Conservation (phyloP, 2,797 vertebrate species). For the Ciconia nigra region DNA sequence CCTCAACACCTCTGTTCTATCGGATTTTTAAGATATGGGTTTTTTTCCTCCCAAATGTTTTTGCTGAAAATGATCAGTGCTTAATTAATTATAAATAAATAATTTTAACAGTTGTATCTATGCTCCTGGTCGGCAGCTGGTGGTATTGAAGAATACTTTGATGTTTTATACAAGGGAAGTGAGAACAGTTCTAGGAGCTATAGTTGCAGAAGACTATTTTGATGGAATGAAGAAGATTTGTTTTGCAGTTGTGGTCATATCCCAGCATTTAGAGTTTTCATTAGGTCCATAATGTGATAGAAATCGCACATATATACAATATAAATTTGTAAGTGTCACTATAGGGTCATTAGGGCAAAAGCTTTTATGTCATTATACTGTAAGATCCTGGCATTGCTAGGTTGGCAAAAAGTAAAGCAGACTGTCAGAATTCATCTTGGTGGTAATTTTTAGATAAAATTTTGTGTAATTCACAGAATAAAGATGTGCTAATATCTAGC, state of each 20-base stretch:
- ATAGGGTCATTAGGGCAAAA: neutral
- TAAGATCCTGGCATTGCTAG: neutral
- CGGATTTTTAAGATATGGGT: neutral
- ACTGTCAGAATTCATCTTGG: neutral
- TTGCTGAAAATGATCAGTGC: neutral
- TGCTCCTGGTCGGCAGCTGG: constrained; percentile 29
- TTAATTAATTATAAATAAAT: constrained; percentile 20
- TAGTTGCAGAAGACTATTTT: neutral
- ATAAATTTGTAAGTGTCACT: neutral
- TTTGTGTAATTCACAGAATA: neutral
- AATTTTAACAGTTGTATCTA: neutral
- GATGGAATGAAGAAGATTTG: neutral
- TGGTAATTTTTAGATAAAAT: neutral
- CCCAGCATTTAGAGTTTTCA: neutral
- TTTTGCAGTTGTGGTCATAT: neutral
- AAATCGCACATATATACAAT: neutral
- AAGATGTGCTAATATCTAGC: neutral
- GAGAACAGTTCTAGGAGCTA: neutral
- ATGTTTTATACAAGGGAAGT: neutral
- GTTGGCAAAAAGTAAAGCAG: neutral
- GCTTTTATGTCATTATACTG: neutral
- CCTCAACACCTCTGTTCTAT: neutral
- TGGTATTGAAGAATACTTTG: constrained; percentile 30
- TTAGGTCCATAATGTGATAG: neutral
- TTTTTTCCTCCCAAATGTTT: neutral